Evolutionary conservation across 2,888 invertebrate genomes (phyloP).

Genomic region (Epinotia nisella): DNA sequence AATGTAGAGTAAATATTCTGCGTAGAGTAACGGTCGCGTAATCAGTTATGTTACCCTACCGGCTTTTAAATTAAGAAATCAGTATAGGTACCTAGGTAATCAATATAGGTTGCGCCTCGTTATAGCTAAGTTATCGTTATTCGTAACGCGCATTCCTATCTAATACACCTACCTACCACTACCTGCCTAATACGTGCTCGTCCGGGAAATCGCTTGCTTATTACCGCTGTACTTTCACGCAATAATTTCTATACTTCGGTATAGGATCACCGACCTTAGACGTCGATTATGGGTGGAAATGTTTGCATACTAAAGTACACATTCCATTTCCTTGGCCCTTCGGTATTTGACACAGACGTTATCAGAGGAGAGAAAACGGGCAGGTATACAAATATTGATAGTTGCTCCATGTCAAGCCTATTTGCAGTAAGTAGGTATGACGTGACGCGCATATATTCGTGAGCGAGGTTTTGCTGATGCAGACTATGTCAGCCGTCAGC

Average conservation of each 20-base stretch:
- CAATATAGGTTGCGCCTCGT: conserved; percentile 1
- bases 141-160: conserved; percentile 42
- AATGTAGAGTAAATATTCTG: background rate
- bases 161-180: conserved; percentile 29
- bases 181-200: conserved; percentile 30
- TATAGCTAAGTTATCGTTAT: conserved; percentile 33
- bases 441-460: conserved; percentile 54
- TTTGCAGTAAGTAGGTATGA: conserved; percentile 48
- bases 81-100: conserved; percentile 12
- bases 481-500: conserved; percentile 38
- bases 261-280: conserved; percentile 12
- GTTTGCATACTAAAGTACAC: conserved; percentile 33
- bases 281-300: conserved; percentile 24
- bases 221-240: conserved; percentile 40
- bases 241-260: conserved; percentile 38
- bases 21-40: background rate
- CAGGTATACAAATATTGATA: conserved; percentile 48
- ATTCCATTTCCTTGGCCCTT: conserved; percentile 30
- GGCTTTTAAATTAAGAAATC: conserved; percentile 8
- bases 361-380: conserved; percentile 25
- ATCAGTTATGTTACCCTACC: conserved; percentile 1
- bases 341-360: conserved; percentile 12
- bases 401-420: conserved; percentile 48
- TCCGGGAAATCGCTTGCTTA: conserved; percentile 40
- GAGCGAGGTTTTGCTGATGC: conserved; percentile 51